phyloP scores from a whole-genome alignment of 2,888 invertebrate genomes.

The Escarpia spicata region DNA sequence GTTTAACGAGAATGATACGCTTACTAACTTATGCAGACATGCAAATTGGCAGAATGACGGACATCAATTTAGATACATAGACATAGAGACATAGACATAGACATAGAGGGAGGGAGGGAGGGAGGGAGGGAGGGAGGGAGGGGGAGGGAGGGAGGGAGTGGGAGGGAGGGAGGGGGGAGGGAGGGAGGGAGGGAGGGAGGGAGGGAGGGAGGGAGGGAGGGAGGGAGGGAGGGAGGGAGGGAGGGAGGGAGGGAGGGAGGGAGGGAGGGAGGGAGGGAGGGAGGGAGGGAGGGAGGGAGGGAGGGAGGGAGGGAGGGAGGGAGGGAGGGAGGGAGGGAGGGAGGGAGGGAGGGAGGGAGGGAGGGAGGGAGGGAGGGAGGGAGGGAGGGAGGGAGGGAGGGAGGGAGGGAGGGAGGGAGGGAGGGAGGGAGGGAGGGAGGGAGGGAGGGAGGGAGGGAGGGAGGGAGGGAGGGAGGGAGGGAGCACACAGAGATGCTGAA shows the following conservation, averaged over 20 bases:
- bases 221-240: conserved; percentile 19
- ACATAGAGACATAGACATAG: too few relatives aligned
- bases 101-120: too few relatives aligned
- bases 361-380: neutral
- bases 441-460: conserved; percentile 30
- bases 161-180: too few relatives aligned
- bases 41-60: too few relatives aligned
- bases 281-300: conserved; percentile 5
- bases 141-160: too few relatives aligned
- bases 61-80: too few relatives aligned
- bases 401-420: neutral
- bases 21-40: too few relatives aligned
- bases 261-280: conserved; percentile 21
- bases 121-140: too few relatives aligned
- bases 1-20: too few relatives aligned
- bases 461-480: conserved; percentile 25
- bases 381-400: conserved; percentile 21
- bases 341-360: conserved; percentile 18
- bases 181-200: too few relatives aligned
- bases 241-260: conserved; percentile 5
- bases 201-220: neutral
- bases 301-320: conserved; percentile 13
- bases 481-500: too few relatives aligned
- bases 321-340: conserved; percentile 28
- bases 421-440: conserved; percentile 31